Evolutionary conservation across 2,888 invertebrate genomes (phyloP).

Genomic region (Pasiphila rectangulata): DNA sequence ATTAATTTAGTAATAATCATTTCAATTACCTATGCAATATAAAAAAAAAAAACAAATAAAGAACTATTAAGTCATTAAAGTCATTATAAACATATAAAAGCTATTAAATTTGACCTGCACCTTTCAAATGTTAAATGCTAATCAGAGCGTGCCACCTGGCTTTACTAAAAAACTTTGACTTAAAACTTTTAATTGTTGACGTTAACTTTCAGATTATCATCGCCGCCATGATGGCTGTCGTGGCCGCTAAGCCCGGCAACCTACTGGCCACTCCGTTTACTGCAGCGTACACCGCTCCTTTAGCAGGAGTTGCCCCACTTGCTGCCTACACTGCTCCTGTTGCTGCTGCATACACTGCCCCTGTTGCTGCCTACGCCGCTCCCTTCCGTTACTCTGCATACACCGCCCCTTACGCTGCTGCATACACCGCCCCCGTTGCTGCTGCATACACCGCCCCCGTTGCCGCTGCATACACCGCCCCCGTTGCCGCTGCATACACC

Average conservation of each 20-base stretch:
- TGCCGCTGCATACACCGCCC: conserved; percentile 45
- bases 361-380: conserved; percentile 45
- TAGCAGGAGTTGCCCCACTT: conserved; percentile 39
- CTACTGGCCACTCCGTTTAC: conserved; percentile 39
- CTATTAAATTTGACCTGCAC: no score
- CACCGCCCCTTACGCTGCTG: conserved; percentile 43
- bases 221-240: conserved; percentile 59
- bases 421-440: conserved; percentile 45
- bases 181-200: no score
- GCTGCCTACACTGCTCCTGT: conserved; percentile 41
- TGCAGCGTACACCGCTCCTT: conserved; percentile 43
- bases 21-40: no score
- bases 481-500: conserved; percentile 45
- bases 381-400: conserved; percentile 48
- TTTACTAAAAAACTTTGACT: no score
- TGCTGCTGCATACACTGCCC: conserved; percentile 49
- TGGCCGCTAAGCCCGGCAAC: conserved; percentile 64
- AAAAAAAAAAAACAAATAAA: no score
- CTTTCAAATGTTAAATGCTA: conserved; percentile 1
- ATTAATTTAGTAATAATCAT: no score
- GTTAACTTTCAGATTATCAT: conserved; percentile 56
- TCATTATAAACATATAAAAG: no score
- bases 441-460: conserved; percentile 46
- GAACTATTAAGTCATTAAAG: no score
- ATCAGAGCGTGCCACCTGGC: neutral